Conservation (phyloP, 2,797 vertebrate genomes). For the Characodon lateralis region DNA sequence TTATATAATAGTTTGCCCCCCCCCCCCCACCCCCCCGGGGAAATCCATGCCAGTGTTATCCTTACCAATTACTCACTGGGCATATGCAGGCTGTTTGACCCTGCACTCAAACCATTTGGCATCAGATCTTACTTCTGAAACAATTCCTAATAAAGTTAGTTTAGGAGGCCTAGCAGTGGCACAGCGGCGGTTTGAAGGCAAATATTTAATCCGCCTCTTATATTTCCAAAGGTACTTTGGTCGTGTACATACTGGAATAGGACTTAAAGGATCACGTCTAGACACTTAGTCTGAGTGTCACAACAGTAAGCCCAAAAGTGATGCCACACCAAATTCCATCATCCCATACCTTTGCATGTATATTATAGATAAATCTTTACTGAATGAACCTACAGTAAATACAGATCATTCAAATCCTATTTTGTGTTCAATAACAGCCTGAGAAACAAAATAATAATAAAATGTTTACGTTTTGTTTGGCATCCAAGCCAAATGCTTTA, state of each 20-base stretch:
- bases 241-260: slow-evolving; percentile 28
- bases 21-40: not conserved
- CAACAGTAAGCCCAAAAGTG: not conserved
- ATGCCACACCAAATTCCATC: no score
- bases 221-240: slow-evolving; percentile 34
- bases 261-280: slow-evolving; percentile 15
- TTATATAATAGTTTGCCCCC: slow-evolving; percentile 22
- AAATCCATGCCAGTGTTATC: slow-evolving; percentile 24
- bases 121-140: slow-evolving; percentile 33
- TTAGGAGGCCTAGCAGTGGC: slow-evolving; percentile 35
- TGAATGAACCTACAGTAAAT: not conserved
- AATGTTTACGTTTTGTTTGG: not conserved
- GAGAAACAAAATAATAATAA: not conserved
- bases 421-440: not conserved
- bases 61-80: slow-evolving; percentile 23
- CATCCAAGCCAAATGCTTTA: no score
- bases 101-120: slow-evolving; percentile 43
- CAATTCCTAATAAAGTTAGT: slow-evolving; percentile 53
- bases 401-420: not conserved
- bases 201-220: slow-evolving; percentile 42
- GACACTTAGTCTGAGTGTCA: slow-evolving; percentile 7
- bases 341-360: not conserved
- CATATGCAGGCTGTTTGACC: slow-evolving; percentile 18
- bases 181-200: slow-evolving; percentile 17
- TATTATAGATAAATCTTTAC: not conserved